phyloP scores from a whole-genome alignment of 2,888 invertebrate genomes.

The Galerucella calmariensis region DNA sequence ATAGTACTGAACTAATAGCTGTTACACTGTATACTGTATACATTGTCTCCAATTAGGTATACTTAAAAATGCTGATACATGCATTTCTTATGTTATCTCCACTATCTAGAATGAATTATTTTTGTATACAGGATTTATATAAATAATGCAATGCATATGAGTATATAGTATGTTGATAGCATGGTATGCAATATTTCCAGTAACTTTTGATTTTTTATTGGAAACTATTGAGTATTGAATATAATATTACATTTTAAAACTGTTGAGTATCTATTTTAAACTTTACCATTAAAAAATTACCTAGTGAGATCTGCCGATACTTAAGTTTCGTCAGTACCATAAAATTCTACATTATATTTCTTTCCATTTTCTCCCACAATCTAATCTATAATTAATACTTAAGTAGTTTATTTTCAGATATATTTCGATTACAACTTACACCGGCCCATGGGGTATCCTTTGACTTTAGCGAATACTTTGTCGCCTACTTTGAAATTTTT shows the following conservation, averaged over 20 bases:
- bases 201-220: background rate
- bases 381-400: conserved; percentile 65
- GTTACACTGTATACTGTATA: too few species aligned
- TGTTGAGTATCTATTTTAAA: background rate
- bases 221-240: too few species aligned
- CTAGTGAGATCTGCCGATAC: conserved; percentile 54
- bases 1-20: too few species aligned
- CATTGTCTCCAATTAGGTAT: too few species aligned
- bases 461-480: conserved; percentile 96
- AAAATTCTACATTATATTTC: conserved; percentile 89
- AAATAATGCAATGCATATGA: too few species aligned
- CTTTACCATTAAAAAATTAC: too few species aligned
- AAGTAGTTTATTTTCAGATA: conserved; percentile 27
- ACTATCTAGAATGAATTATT: too few species aligned
- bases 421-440: conserved; percentile 61
- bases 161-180: too few species aligned
- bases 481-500: conserved; percentile 83
- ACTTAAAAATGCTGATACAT: too few species aligned
- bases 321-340: conserved; percentile 94
- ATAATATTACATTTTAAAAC: background rate
- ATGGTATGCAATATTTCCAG: background rate
- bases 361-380: conserved; percentile 75
- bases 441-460: conserved; percentile 98
- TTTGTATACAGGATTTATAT: too few species aligned
- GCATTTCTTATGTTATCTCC: too few species aligned